Evolutionary conservation across 2,113 vertebrate species (phyloP).

Genomic region (Chinchilla lanigera): DNA sequence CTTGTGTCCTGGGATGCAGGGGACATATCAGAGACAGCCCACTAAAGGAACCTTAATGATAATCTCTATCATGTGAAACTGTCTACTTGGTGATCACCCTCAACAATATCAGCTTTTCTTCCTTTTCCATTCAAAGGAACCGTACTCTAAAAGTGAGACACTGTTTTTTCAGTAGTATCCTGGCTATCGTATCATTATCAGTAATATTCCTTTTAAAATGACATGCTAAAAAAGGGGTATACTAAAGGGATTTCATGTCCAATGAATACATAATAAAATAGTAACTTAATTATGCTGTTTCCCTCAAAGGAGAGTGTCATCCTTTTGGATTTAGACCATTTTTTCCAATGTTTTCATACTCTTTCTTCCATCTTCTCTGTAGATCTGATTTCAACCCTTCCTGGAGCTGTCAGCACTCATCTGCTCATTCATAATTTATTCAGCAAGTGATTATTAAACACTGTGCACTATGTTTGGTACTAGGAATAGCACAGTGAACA

Average conservation of each 20-base stretch:
- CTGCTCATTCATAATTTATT: conserved; percentile 29
- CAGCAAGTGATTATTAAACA: background rate
- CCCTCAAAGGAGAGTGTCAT: background rate
- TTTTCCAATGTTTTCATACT: background rate
- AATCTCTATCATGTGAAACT: conserved; percentile 26
- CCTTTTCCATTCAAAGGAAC: background rate
- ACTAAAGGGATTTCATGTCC: background rate
- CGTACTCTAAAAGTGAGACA: conserved; percentile 8
- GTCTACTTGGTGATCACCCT: background rate
- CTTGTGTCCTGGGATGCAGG: background rate
- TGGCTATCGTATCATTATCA: background rate
- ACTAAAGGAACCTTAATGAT: background rate
- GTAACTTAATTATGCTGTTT: background rate
- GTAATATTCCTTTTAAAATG: background rate
- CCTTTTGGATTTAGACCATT: background rate
- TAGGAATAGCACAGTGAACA: background rate
- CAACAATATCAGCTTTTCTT: conserved; percentile 17
- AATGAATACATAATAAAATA: conserved; percentile 38
- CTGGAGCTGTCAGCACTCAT: background rate
- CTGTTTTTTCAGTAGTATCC: background rate
- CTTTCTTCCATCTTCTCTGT: background rate
- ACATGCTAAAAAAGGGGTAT: background rate
- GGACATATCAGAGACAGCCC: background rate
- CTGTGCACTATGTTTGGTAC: background rate
- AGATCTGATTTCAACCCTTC: background rate